Percentiles rank a stretch among this genome's conserved stretches.
phyloP scores from a whole-genome alignment of 2,888 invertebrate genomes.

The Sarcophaga carnaria region DNA sequence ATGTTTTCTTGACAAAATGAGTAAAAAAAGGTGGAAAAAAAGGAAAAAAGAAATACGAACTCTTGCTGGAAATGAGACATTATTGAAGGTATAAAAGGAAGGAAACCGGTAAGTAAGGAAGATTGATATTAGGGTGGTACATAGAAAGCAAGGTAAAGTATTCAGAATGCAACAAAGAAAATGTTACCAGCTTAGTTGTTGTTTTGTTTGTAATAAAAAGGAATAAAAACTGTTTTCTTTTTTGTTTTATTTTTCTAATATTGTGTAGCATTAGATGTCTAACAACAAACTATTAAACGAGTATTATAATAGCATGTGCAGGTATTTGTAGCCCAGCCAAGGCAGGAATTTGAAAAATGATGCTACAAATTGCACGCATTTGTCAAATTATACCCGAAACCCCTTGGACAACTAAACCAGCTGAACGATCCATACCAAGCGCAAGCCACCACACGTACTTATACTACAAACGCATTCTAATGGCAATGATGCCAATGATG shows the following conservation, averaged over 20 bases:
- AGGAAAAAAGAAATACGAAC: slow-evolving; percentile 24
- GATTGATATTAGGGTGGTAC: not conserved
- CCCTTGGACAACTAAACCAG: slow-evolving; percentile 5
- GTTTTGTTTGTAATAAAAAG: not conserved
- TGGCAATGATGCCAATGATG: slow-evolving; percentile 14
- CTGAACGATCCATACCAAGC: not conserved
- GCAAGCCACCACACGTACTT: not conserved
- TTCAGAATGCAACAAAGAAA: not conserved
- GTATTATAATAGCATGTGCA: slow-evolving; percentile 57
- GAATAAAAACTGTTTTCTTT: not conserved
- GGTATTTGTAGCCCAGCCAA: no score
- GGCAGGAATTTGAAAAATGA: slow-evolving; percentile 78
- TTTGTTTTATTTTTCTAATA: slow-evolving; percentile 9
- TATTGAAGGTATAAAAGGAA: not conserved
- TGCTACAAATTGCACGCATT: slow-evolving; percentile 81
- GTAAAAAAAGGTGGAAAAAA: slow-evolving; percentile 6
- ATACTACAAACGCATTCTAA: slow-evolving; percentile 18
- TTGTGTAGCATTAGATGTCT: slow-evolving; percentile 56
- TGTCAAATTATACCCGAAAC: slow-evolving; percentile 76
- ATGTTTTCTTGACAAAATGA: slow-evolving; percentile 47
- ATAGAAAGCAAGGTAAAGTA: not conserved
- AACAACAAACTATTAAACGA: slow-evolving; percentile 63
- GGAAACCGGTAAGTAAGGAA: not conserved
- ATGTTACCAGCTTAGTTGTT: not conserved
- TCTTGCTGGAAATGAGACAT: slow-evolving; percentile 2